A percentile compares a stretch with the other conserved stretches of the same genome.
These are phyloP conservation scores for Heliocidaris tuberculata DNA, from an alignment of 35 echinoderm and acorn worm genomes.

Conservation along the genomic window DNA sequence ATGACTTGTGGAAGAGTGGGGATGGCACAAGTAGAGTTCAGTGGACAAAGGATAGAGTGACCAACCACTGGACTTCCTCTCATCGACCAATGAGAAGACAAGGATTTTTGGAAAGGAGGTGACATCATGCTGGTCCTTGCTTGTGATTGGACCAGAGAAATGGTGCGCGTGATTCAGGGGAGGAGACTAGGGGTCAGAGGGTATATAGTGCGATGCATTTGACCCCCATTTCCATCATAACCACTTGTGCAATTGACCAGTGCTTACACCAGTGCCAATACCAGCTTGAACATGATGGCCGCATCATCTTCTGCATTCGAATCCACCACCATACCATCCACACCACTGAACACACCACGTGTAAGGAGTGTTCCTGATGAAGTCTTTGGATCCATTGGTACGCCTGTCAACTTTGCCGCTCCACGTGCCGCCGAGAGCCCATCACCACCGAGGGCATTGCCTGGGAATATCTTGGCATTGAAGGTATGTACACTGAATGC, in stretches of 20 bases:
- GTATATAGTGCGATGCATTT: background rate
- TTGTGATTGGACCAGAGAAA: background rate
- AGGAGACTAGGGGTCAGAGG: background rate
- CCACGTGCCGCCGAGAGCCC: background rate
- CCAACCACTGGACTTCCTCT: too few species aligned
- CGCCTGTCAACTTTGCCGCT: background rate
- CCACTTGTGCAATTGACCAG: slow-evolving; percentile 13
- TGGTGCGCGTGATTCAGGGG: background rate
- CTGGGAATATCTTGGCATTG: background rate
- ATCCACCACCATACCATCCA: too few species aligned
- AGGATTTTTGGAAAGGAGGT: background rate
- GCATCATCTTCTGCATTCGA: too few species aligned
- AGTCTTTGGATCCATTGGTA: background rate
- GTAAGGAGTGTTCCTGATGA: background rate
- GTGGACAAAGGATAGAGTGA: too few species aligned
- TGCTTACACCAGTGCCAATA: too few species aligned
- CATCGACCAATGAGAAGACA: slow-evolving; percentile 14
- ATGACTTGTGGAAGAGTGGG: too few species aligned
- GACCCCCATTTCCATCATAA: background rate
- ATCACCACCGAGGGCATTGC: background rate
- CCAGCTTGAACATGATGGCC: too few species aligned
- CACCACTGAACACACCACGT: too few species aligned
- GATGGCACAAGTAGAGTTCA: too few species aligned
- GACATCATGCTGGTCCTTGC: background rate
- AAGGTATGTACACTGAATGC: slow-evolving; percentile 28